These are phyloP conservation scores for Drosophila burlai DNA, from an alignment of 1,140 invertebrate species.

Conservation along the genomic window DNA sequence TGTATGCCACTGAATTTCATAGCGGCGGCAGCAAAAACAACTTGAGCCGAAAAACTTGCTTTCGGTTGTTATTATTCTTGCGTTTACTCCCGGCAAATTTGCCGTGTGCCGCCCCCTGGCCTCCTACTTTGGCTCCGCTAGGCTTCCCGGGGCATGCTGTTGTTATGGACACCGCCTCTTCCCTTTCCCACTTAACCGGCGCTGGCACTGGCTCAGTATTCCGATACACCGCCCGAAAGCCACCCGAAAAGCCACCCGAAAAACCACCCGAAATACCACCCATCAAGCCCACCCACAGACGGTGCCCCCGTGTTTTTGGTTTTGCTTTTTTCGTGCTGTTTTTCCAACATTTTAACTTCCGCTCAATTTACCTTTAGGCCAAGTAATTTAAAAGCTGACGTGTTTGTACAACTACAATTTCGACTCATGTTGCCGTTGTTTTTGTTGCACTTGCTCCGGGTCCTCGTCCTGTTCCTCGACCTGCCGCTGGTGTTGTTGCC, in stretches of 20 bases:
- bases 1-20: slow-evolving; percentile 83
- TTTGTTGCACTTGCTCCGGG: slow-evolving; percentile 15
- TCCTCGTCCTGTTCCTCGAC: slow-evolving; percentile 33
- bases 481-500: slow-evolving; percentile 55
- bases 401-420: slow-evolving; percentile 84
- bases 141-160: slow-evolving; percentile 31
- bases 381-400: slow-evolving; percentile 84
- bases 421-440: slow-evolving; percentile 81
- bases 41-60: slow-evolving; percentile 79
- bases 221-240: slow-evolving; percentile 46
- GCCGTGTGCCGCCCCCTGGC: slow-evolving; percentile 69
- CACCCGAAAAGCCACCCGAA: slow-evolving; percentile 1
- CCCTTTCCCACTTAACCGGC: slow-evolving; percentile 37
- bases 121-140: slow-evolving; percentile 22
- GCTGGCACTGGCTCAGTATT: slow-evolving; percentile 34
- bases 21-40: slow-evolving; percentile 55
- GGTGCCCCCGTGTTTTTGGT: slow-evolving; percentile 49
- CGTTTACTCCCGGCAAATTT: slow-evolving; percentile 82
- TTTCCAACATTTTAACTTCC: slow-evolving; percentile 84
- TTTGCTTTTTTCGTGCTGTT: slow-evolving; percentile 73
- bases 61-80: slow-evolving; percentile 82
- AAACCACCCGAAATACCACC: slow-evolving; percentile 20
- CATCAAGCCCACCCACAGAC: slow-evolving; percentile 20
- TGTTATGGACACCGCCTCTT: slow-evolving; percentile 57
- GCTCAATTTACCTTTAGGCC: slow-evolving; percentile 84